Base-by-base conservation (phyloP, 2,888 invertebrate genomes). In the Maniola hyperantus region DNA sequence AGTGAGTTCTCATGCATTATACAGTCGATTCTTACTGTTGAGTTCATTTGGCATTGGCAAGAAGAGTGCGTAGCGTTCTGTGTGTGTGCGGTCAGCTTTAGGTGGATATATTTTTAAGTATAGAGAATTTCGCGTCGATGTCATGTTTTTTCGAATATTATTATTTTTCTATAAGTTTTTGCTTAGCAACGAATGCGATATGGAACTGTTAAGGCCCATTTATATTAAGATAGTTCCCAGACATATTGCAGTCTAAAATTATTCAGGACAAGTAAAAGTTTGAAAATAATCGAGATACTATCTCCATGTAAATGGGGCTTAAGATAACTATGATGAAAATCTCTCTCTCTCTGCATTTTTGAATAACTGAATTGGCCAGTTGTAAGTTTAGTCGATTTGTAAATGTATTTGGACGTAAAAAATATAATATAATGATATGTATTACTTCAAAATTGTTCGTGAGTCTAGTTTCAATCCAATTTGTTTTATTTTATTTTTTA, bases 121-220 rank as follows among this genome's bases (percentile, higher is more conserved):
- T 87, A 89, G 83, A 73, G 70, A 76, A 76, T 72, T 81, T 79
- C 79, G 74, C 80, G 74, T 80, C 76, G 73, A 80, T 80, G 81
- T 83, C 79, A 78, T 79, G 20, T 57, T 57, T 82, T 74, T 83
- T 85, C 79, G 82, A 84, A 84, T 83, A 81, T 85, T 85, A 83
- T 87, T 87, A 85, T 87, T 84, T 85, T 86, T 84, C 77, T 83
- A 82, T 83, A 81, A 84, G 68, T 84, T 88, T n/a, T 90, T 87
- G 87, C 85, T 79, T 86, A 85, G 89, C 90, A 90, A 87, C 90
- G 91, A 88, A 87, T 89, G 88, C 89, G 88, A 82, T 78, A 79
- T 78, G 18, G 39, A 55, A 55, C 18, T 39, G 10, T 54, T 18
- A 55, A 18, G 57, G 11, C 57, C 13, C 7, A 10, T 20, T 57